Evolutionary conservation across 2,797 vertebrate genomes (phyloP).

Genomic region (Hemibagrus guttatus): DNA sequence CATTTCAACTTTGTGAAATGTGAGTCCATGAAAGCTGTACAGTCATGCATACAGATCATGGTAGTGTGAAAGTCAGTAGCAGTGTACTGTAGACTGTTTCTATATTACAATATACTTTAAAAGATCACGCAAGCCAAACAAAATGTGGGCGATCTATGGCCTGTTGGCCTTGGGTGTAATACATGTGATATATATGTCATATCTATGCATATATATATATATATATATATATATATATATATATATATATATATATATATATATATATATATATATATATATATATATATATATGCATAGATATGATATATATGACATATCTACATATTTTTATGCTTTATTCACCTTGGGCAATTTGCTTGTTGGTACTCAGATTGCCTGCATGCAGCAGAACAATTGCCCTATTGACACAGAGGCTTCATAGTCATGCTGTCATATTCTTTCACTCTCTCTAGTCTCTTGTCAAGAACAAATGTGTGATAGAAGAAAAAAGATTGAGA

Average conservation of each 20-base stretch:
- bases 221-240: no score
- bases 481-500: neutral
- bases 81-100: neutral
- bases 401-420: neutral
- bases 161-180: no score
- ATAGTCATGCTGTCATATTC: neutral
- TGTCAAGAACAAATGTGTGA: neutral
- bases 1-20: neutral
- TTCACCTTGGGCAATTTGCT: no score
- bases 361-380: neutral
- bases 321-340: no score
- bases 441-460: neutral
- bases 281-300: no score
- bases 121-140: neutral
- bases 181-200: no score
- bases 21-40: neutral
- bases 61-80: neutral
- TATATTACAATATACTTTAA: neutral
- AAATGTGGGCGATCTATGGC: neutral
- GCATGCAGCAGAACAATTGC: neutral
- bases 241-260: no score
- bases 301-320: no score
- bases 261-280: no score
- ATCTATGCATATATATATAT: no score
- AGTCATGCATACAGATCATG: neutral